Conservation (phyloP, 1,140 invertebrate species). For the Drosophila mojavensis region DNA sequence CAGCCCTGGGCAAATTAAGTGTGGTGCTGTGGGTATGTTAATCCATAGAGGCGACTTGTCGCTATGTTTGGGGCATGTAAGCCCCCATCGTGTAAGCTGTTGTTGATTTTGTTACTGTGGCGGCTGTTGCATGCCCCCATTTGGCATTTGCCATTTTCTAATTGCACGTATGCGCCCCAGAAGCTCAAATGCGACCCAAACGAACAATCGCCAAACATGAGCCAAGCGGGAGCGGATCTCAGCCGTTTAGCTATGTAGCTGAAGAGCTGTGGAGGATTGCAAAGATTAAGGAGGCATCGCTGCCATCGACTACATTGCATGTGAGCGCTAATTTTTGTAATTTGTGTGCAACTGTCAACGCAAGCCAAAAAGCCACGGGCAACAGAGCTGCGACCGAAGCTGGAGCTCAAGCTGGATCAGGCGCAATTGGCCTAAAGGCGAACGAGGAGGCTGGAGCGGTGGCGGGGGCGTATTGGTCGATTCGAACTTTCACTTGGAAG, state of each 20-base stretch:
- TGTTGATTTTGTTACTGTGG: slow-evolving; percentile 3
- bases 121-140: slow-evolving; percentile 53
- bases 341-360: slow-evolving; percentile 69
- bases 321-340: slow-evolving; percentile 68
- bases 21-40: slow-evolving; percentile 50
- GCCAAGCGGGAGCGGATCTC: neutral
- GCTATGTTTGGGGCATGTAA: slow-evolving; percentile 23
- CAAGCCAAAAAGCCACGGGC: slow-evolving; percentile 41
- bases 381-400: slow-evolving; percentile 15
- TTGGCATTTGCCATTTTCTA: slow-evolving; percentile 63
- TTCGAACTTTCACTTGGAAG: slow-evolving; percentile 53
- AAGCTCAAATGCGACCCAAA: slow-evolving; percentile 48
- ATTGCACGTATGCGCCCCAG: slow-evolving; percentile 58
- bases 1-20: slow-evolving; percentile 50
- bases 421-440: slow-evolving; percentile 1
- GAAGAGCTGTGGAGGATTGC: slow-evolving; percentile 20
- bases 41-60: slow-evolving; percentile 37
- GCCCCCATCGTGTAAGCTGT: slow-evolving; percentile 41
- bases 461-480: neutral
- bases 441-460: neutral
- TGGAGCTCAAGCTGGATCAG: slow-evolving; percentile 3
- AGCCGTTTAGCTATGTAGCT: neutral
- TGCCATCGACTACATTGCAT: slow-evolving; percentile 48
- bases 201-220: slow-evolving; percentile 18
- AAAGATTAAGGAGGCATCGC: slow-evolving; percentile 48